Conservation (phyloP, 2,888 invertebrate genomes). For the Uropetala carovei region DNA sequence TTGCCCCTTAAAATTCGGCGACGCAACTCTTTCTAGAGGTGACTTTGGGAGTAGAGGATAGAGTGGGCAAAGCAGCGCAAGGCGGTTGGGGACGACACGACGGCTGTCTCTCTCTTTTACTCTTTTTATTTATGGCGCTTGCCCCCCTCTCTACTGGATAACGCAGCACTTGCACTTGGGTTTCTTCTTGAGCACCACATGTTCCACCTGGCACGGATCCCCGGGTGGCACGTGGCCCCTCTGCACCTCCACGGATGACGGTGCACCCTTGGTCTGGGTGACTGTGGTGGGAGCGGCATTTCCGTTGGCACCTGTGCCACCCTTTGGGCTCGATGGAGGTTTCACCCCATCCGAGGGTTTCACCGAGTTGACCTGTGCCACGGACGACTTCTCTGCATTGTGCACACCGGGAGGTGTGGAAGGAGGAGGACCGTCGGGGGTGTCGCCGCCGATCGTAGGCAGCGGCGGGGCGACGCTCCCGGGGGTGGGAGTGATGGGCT, state of each 20-base stretch:
- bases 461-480: slow-evolving; percentile 78
- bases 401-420: slow-evolving; percentile 51
- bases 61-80: slow-evolving; percentile 62
- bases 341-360: slow-evolving; percentile 39
- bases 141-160: slow-evolving; percentile 82
- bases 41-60: slow-evolving; percentile 27
- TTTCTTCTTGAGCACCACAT: slow-evolving; percentile 95
- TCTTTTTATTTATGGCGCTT: slow-evolving; percentile 5
- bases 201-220: slow-evolving; percentile 88
- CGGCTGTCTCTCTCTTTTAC: slow-evolving; percentile 54
- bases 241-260: slow-evolving; percentile 81
- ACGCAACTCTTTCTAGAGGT: background rate
- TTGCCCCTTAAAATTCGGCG: background rate
- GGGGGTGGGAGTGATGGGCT: slow-evolving; percentile 87
- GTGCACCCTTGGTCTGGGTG: slow-evolving; percentile 75
- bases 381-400: slow-evolving; percentile 43
- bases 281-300: slow-evolving; percentile 73
- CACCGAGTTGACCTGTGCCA: slow-evolving; percentile 36
- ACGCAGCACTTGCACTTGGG: slow-evolving; percentile 97
- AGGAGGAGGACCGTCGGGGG: slow-evolving; percentile 74
- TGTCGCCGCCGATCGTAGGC: slow-evolving; percentile 75
- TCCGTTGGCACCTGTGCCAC: slow-evolving; percentile 73
- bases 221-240: slow-evolving; percentile 85
- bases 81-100: slow-evolving; percentile 48
- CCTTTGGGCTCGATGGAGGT: slow-evolving; percentile 60